Conservation (phyloP, 1,140 invertebrate species). For the Orchestia grillus region DNA sequence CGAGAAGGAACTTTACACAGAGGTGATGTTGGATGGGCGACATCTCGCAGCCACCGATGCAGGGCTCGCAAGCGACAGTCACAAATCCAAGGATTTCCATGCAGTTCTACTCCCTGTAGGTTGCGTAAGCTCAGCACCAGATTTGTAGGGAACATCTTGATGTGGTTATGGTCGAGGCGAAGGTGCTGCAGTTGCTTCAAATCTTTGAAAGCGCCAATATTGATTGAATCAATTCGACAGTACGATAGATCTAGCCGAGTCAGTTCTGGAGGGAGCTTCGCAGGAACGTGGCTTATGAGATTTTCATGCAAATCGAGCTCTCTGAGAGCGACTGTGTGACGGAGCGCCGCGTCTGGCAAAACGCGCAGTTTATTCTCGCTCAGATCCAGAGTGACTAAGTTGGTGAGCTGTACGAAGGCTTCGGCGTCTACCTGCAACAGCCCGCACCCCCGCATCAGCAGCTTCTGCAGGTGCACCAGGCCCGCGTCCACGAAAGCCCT, state of each 20-base stretch:
- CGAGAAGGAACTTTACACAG: conserved; percentile 81
- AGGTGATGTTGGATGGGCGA: conserved; percentile 79
- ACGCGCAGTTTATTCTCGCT: conserved; percentile 83
- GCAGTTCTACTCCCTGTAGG: conserved; percentile 83
- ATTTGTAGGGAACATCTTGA: conserved; percentile 77
- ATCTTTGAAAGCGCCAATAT: conserved; percentile 85
- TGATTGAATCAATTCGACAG: conserved; percentile 82
- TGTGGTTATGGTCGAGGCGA: conserved; percentile 84
- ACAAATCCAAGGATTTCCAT: conserved; percentile 91
- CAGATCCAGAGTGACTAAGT: conserved; percentile 89
- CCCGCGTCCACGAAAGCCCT: conserved; percentile 84
- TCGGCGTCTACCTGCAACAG: conserved; percentile 82
- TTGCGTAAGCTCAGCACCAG: conserved; percentile 69
- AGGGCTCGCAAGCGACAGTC: conserved; percentile 85
- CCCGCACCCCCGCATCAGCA: conserved; percentile 83
- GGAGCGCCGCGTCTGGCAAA: conserved; percentile 83
- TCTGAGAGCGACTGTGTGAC: conserved; percentile 84
- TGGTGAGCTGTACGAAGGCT: conserved; percentile 86
- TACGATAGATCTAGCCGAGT: conserved; percentile 85
- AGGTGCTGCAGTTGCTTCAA: conserved; percentile 86
- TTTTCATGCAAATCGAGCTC: conserved; percentile 84
- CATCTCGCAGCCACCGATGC: conserved; percentile 82
- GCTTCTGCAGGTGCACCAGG: conserved; percentile 87
- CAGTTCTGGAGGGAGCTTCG: conserved; percentile 72
- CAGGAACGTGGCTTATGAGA: conserved; percentile 80